phyloP scores from a whole-genome alignment of 2,888 invertebrate genomes.

The Lithodes maja region DNA sequence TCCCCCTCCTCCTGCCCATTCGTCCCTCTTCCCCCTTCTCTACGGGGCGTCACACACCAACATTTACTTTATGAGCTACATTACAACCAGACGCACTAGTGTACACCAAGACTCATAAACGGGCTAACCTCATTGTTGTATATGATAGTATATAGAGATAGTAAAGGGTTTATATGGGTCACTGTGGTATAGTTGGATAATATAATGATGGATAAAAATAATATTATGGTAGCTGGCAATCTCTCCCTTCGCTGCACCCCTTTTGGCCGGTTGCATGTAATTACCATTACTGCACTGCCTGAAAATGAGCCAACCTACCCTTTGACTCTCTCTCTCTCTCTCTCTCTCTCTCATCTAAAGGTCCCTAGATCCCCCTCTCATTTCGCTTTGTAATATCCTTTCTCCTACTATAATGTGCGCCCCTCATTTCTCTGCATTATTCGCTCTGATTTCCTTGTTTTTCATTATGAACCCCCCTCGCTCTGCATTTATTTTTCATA shows the following conservation, averaged over 20 bases:
- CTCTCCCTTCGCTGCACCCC: slow-evolving; percentile 46
- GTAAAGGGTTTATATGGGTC: slow-evolving; percentile 23
- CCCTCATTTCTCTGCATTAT: neutral
- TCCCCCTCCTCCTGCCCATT: neutral
- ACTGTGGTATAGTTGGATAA: slow-evolving; percentile 32
- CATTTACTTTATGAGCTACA: slow-evolving; percentile 63
- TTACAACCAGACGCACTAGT: slow-evolving; percentile 48
- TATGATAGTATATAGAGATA: slow-evolving; percentile 54
- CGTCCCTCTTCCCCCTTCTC: slow-evolving; percentile 10
- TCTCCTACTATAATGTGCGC: neutral
- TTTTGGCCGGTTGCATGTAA: slow-evolving; percentile 62
- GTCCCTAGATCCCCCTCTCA: neutral
- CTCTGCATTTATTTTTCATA: neutral
- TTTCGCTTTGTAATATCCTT: neutral
- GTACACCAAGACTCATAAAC: slow-evolving; percentile 57
- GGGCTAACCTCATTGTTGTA: slow-evolving; percentile 55
- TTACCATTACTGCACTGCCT: slow-evolving; percentile 65
- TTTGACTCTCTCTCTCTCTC: slow-evolving; percentile 59
- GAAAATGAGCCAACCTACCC: slow-evolving; percentile 64
- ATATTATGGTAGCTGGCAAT: slow-evolving; percentile 50
- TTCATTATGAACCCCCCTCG: neutral
- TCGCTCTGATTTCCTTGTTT: neutral
- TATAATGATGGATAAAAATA: slow-evolving; percentile 50
- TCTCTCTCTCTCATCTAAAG: slow-evolving; percentile 53
- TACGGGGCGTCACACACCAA: slow-evolving; percentile 52